phyloP scores from a whole-genome alignment of 2,888 invertebrate genomes.

The Brachypalpus laphriformis region DNA sequence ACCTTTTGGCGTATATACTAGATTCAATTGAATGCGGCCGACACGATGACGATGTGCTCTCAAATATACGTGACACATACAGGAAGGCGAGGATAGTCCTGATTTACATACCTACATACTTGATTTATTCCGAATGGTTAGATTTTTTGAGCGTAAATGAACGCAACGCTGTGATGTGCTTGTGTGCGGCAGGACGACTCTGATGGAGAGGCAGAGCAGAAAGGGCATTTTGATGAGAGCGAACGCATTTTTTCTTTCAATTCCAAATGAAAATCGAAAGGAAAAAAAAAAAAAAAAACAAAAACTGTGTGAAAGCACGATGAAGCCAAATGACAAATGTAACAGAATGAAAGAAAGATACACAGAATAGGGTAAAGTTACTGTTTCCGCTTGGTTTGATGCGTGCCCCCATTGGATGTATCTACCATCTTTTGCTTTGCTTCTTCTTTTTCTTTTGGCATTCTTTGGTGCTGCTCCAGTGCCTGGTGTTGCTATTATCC shows the following conservation, averaged over 20 bases:
- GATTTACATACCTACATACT: conserved; percentile 47
- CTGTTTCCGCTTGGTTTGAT: conserved; percentile 49
- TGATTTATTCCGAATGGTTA: conserved; percentile 45
- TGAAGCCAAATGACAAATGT: conserved; percentile 51
- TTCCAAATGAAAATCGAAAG: conserved; percentile 8
- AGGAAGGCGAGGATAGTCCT: not conserved
- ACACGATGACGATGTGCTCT: not conserved
- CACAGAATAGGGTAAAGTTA: conserved; percentile 20
- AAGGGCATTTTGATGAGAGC: conserved; percentile 19
- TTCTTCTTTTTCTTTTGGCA: not conserved
- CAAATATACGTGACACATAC: not conserved
- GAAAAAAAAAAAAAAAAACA: not conserved
- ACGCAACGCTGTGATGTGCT: conserved; percentile 20
- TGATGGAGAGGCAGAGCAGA: not conserved
- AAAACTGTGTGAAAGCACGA: not conserved
- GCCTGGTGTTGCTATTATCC: conserved; percentile 25
- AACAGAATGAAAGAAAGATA: conserved; percentile 31
- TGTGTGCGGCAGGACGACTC: not conserved
- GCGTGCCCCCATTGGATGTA: conserved; percentile 1
- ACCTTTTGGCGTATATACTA: not conserved
- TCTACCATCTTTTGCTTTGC: not conserved
- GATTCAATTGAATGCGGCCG: not conserved
- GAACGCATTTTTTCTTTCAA: conserved; percentile 12
- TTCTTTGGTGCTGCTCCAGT: not conserved
- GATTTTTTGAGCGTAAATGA: conserved; percentile 18